These are phyloP conservation scores for Panzeria rudis DNA, from an alignment of 2,888 invertebrate species.

Conservation along the genomic window DNA sequence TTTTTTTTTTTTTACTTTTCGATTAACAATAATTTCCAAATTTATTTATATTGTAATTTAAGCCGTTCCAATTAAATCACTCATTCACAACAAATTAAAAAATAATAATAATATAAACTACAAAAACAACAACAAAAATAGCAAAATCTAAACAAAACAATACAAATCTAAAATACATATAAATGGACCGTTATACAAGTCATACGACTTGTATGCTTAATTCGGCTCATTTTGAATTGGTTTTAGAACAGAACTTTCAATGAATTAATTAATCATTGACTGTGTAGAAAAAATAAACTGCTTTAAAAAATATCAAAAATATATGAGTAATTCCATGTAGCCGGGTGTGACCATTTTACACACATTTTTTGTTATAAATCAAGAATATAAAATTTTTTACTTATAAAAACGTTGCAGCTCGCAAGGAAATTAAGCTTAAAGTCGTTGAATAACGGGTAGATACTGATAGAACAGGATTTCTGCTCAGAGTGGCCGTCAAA, in stretches of 20 bases:
- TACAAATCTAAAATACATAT: constrained; percentile 32
- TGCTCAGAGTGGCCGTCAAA: no score
- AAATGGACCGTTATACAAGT: constrained; percentile 34
- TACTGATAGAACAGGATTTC: no score
- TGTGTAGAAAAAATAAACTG: not conserved
- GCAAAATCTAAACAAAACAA: constrained; percentile 24
- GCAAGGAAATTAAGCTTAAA: no score
- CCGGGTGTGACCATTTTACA: no score
- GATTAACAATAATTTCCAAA: constrained; percentile 43
- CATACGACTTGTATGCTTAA: constrained; percentile 28
- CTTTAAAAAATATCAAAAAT: no score
- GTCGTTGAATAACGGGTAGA: no score
- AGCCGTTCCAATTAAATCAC: constrained; percentile 60
- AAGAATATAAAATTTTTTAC: no score
- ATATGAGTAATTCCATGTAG: no score
- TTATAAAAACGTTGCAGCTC: no score
- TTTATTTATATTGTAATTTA: constrained; percentile 62
- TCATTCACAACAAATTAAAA: constrained; percentile 20
- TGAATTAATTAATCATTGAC: not conserved
- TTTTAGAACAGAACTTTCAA: constrained; percentile 33
- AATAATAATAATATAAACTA: not conserved
- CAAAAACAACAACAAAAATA: not conserved
- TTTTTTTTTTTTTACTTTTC: constrained; percentile 4
- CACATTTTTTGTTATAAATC: no score
- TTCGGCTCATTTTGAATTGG: constrained; percentile 35